phyloP scores from a whole-genome alignment of 2,888 invertebrate genomes.

The Helicoverpa assulta region DNA sequence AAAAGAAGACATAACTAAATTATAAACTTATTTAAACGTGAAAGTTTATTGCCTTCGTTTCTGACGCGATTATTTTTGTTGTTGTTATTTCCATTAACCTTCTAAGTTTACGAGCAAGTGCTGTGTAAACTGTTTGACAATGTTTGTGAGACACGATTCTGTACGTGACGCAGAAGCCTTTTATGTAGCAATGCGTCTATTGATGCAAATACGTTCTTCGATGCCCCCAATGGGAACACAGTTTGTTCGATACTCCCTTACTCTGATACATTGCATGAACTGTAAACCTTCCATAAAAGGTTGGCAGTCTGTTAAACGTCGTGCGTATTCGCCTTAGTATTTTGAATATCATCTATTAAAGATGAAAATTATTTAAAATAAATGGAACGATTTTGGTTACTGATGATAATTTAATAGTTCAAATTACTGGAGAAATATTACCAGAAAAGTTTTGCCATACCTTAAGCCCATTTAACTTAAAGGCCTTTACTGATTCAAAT shows the following conservation, averaged over 20 bases:
- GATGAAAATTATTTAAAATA: neutral
- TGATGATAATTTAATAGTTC: constrained; percentile 1
- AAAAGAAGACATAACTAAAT: constrained; percentile 49
- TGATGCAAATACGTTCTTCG: constrained; percentile 65
- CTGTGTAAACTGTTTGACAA: constrained; percentile 33
- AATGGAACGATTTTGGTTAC: neutral
- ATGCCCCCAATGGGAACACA: constrained; percentile 54
- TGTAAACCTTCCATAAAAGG: constrained; percentile 25
- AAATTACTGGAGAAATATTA: neutral
- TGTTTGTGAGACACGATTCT: constrained; percentile 38
- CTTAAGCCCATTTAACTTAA: constrained; percentile 6
- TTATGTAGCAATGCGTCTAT: constrained; percentile 62
- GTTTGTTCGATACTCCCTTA: constrained; percentile 54
- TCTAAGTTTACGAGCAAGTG: constrained; percentile 30
- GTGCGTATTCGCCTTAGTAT: neutral
- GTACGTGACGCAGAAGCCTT: constrained; percentile 54
- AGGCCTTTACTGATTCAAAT: constrained; percentile 3
- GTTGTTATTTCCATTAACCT: constrained; percentile 46
- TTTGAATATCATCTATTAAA: neutral
- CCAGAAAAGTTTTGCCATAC: neutral
- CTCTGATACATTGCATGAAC: constrained; percentile 50
- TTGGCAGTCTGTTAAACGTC: constrained; percentile 17
- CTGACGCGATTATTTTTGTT: constrained; percentile 51
- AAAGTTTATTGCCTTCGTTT: constrained; percentile 54
- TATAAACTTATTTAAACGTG: constrained; percentile 57